Conservation (phyloP, 2,113 vertebrate genomes). For the Equus przewalskii region DNA sequence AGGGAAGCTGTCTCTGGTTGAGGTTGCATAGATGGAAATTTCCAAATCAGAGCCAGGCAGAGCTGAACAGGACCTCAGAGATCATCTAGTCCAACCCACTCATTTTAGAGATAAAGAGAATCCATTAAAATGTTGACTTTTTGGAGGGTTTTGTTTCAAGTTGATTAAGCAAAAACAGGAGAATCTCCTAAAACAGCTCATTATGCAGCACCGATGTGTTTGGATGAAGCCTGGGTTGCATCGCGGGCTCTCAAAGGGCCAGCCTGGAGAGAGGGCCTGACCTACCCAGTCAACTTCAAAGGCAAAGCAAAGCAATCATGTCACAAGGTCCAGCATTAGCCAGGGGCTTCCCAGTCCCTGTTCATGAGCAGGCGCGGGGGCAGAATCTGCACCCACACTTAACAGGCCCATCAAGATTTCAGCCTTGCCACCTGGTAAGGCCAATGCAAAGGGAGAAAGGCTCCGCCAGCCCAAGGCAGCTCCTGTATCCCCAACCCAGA, state of each 20-base stretch:
- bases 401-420: not conserved
- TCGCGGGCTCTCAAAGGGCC: not conserved
- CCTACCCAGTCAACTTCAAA: not conserved
- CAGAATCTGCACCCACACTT: not conserved
- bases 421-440: not conserved
- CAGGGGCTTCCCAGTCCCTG: rapidly evolving
- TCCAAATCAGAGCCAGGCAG: not conserved
- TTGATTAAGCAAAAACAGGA: not conserved
- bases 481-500: not conserved
- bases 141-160: not conserved
- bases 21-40: not conserved
- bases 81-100: not conserved
- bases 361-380: not conserved
- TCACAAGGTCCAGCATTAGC: not conserved
- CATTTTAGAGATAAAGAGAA: not conserved
- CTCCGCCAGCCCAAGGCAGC: not conserved
- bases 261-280: not conserved
- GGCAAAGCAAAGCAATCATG: not conserved
- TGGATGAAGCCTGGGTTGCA: not conserved
- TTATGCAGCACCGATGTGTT: not conserved
- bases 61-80: not conserved
- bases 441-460: not conserved
- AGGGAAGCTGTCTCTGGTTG: not conserved
- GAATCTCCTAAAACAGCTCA: not conserved
- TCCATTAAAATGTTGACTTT: not conserved